Base-by-base conservation (phyloP, 2,888 invertebrate species). In the Acanthosepion lycidas region DNA sequence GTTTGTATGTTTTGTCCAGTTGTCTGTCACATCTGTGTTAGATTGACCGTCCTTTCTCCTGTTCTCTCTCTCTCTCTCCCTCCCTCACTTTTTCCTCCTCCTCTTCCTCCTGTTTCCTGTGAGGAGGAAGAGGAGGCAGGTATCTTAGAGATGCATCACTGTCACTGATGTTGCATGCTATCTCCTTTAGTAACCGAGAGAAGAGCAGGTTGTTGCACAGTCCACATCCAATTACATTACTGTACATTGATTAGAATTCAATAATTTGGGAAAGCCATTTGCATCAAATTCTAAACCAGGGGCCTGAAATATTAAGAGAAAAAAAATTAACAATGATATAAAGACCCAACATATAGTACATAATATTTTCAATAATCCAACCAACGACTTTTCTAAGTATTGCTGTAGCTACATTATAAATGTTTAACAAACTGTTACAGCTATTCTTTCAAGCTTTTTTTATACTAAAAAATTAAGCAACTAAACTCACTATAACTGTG, bases 271-370 rank as follows among this genome's bases (percentile, higher is more conserved):
- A 95, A 96, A 95, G 49, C 97, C 97, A 94, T 96, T 96, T 59
- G 96, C 96, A 95, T 97, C 97, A 96, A 97, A 96, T 93, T 97
- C 96, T 94, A 97, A 95, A 15, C 97, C 97, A 42, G 97, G 96
- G 53, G 97, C 96, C 96, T 97, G 95, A 64, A 96, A 96, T 91
- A 48, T 23, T 49, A 91, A 94, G 23, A 92, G 23, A 33, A 64
- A n/a, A 64, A 91, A 48, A 93, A 93, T 28, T 48, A 64, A 23
- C 4, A 28, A 26, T 49, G 51, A 51, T 51, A 51, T 51, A 51
- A 8, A 51, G 51, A 15, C 15, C 51, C 51, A 12, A 15, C 8
- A 51, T 12, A 51, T 51, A 51, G 51, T 51, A 51, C 51, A 51
- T 8, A 51, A 51, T 15, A 51, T 15, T 51, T 51, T 51, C 9